Evolutionary conservation across 2,888 invertebrate genomes (phyloP), one percentile per base, ranked within the genome.

Genomic region (Gymnocheta viridis): DNA sequence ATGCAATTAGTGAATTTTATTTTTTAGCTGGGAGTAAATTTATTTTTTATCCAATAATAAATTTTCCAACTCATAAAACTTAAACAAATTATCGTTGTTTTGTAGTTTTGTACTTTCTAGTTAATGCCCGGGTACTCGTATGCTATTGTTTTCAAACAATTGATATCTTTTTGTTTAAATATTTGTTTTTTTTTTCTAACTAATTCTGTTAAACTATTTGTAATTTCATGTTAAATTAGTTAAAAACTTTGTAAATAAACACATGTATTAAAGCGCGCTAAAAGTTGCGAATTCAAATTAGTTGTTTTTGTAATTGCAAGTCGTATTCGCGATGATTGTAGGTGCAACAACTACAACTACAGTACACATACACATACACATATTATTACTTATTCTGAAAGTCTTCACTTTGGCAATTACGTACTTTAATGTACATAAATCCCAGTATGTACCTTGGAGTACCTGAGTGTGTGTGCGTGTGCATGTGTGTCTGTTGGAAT

Each of bases 201-300:
- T 41, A 60, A 41, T 78, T 69, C 41, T 54, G 64, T 74, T 64
- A 70, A 82, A 82, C 69, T 44, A 70, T 82, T 82, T 62, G 74
- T 67, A 69, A 81, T 74, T 81, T 81, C 81, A 72, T 62, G 60
- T 77, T 81, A 84, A 84, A 72, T 84, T 84, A 81, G 81, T 84
- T 84, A 77, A 44, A 72, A 84, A 77, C 32, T 79, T 84, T 84
- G 22, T 14, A 56, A 69, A 82, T 70, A 62, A 76, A 72, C 67
- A 74, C 67, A 81, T 74, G 81, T 58, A 80, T 72, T 83, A 83
- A 76, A 76, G 58, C 64, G 76, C 80, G 72, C 66, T 72, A 76
- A 80, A 83, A 83, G 80, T 80, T 83, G 76, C 80, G 60, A 83
- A 76, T 83, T 70, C 49, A 80, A 80, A 83, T 80, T 69, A 81